Evolutionary conservation across 1,140 invertebrate species (phyloP).

Genomic region (Drosophila willistoni): DNA sequence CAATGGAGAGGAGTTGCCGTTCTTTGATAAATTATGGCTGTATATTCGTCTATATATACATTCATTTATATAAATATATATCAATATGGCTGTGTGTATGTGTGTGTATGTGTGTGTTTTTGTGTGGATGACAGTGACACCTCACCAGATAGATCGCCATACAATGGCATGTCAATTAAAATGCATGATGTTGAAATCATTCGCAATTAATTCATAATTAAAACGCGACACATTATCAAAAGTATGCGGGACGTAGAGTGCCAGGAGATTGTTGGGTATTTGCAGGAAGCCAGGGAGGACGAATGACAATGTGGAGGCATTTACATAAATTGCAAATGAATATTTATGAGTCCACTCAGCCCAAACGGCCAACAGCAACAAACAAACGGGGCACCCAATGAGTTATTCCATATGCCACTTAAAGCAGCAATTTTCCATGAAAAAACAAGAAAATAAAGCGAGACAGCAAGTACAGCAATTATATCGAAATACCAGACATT

Average conservation of each 20-base stretch:
- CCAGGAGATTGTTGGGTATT: neutral
- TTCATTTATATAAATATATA: slow-evolving; percentile 4
- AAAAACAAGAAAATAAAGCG: neutral
- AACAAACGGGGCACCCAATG: slow-evolving; percentile 15
- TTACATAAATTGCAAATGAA: slow-evolving; percentile 75
- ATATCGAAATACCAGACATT: neutral
- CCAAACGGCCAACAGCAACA: neutral
- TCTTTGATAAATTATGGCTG: slow-evolving; percentile 70
- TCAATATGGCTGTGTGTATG: slow-evolving; percentile 5
- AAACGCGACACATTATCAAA: slow-evolving; percentile 79
- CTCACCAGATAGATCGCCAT: slow-evolving; percentile 53
- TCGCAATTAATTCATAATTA: slow-evolving; percentile 81
- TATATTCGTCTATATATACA: slow-evolving; percentile 18
- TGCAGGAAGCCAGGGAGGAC: slow-evolving; percentile 13
- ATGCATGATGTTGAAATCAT: slow-evolving; percentile 80
- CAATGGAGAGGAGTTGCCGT: slow-evolving; percentile 29
- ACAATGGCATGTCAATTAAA: slow-evolving; percentile 78
- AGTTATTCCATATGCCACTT: slow-evolving; percentile 6
- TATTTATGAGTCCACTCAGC: slow-evolving; percentile 60
- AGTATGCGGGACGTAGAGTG: slow-evolving; percentile 27
- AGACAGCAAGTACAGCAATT: neutral
- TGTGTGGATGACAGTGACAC: slow-evolving; percentile 53
- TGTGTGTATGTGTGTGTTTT: slow-evolving; percentile 20
- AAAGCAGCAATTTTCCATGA: neutral
- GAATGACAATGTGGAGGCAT: slow-evolving; percentile 33